These are phyloP conservation scores for Pholis gunnellus DNA, from an alignment of 2,113 vertebrate species.

Conservation along the genomic window DNA sequence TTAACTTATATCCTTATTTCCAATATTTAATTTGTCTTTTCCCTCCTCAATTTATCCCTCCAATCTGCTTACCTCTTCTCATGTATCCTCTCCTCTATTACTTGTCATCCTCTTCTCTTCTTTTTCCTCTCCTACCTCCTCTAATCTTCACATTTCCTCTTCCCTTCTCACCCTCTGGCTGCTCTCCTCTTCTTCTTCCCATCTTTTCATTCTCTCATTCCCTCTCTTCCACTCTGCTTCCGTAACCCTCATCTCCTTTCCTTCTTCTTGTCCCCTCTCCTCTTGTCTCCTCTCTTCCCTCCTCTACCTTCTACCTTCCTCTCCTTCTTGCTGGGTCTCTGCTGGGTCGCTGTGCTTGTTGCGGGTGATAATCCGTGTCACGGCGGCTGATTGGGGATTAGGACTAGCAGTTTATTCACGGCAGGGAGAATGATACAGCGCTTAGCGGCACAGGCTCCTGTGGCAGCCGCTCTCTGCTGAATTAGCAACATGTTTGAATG, in stretches of 20 bases:
- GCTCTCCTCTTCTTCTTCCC: background rate
- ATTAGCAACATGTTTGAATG: conserved; percentile 96
- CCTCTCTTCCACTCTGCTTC: background rate
- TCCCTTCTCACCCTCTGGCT: background rate
- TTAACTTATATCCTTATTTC: background rate
- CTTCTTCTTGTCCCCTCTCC: background rate
- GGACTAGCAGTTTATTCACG: conserved; percentile 89
- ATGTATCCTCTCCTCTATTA: background rate
- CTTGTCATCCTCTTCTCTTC: background rate
- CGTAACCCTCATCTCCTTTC: background rate
- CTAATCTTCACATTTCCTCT: background rate
- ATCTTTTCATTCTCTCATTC: background rate
- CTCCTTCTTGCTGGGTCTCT: conserved; percentile 66
- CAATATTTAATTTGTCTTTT: background rate
- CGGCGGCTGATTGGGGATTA: conserved; percentile 87
- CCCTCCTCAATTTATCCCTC: background rate
- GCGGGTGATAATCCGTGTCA: conserved; percentile 86
- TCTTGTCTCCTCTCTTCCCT: background rate
- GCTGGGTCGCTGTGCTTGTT: conserved; percentile 78
- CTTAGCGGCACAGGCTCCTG: conserved; percentile 85
- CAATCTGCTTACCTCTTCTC: background rate
- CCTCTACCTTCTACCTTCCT: conserved; percentile 2
- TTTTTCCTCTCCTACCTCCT: background rate
- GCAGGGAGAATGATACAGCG: conserved; percentile 89
- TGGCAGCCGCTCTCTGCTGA: conserved; percentile 88